Conservation (phyloP, 2,113 vertebrate species). For the Eidolon helvum region DNA sequence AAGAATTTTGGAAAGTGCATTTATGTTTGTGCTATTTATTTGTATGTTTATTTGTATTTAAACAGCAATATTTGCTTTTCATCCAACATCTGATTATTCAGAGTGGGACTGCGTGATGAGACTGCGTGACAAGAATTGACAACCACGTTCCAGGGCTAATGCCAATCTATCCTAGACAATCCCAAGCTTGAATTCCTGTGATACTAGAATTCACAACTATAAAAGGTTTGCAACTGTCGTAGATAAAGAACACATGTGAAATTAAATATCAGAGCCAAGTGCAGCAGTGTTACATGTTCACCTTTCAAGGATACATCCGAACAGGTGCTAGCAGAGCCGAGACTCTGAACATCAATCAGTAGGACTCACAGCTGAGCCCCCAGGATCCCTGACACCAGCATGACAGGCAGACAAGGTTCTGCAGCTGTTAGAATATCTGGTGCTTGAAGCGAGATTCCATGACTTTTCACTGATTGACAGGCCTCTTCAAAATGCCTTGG, state of each 20-base stretch:
- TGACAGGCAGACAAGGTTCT: not conserved
- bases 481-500: not conserved
- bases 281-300: not conserved
- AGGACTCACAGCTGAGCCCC: not conserved
- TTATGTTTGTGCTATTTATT: not conserved
- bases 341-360: not conserved
- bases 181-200: not conserved
- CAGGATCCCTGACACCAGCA: not conserved
- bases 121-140: not conserved
- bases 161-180: not conserved
- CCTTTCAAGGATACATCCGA: not conserved
- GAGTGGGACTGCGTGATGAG: not conserved
- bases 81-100: not conserved
- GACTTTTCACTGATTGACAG: not conserved
- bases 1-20: not conserved
- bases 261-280: constrained; percentile 66
- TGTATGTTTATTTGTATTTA: not conserved
- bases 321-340: constrained; percentile 45
- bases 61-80: not conserved
- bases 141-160: not conserved
- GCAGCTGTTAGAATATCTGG: constrained; percentile 49
- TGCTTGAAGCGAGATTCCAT: not conserved
- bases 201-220: not conserved
- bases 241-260: constrained; percentile 69
- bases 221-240: constrained; percentile 48